These are phyloP conservation scores for Atrina japonica DNA, from an alignment of 2,888 invertebrate species.

Conservation along the genomic window DNA sequence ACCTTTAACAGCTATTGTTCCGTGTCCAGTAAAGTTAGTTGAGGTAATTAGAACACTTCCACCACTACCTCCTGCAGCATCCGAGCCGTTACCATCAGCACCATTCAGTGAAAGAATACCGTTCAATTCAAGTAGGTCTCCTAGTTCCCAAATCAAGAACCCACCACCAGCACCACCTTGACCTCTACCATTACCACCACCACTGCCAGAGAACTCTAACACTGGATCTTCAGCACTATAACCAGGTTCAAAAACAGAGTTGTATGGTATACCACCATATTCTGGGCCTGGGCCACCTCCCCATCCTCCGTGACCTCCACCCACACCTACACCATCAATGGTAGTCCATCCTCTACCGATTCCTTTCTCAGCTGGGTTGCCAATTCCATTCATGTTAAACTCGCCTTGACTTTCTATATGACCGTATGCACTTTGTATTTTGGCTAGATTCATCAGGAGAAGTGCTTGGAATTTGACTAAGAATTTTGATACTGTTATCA, in stretches of 20 bases:
- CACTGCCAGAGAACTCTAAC: slow-evolving; percentile 57
- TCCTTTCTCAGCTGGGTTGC: slow-evolving; percentile 55
- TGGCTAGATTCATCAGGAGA: slow-evolving; percentile 62
- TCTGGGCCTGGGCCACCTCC: slow-evolving; percentile 59
- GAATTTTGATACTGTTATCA: slow-evolving; percentile 55
- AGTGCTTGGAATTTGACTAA: slow-evolving; percentile 66
- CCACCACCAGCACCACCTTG: slow-evolving; percentile 70
- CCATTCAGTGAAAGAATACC: slow-evolving; percentile 64
- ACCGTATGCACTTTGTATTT: slow-evolving; percentile 57
- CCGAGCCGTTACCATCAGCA: slow-evolving; percentile 47
- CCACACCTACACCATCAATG: slow-evolving; percentile 49
- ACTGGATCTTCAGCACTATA: slow-evolving; percentile 55
- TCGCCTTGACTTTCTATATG: slow-evolving; percentile 66
- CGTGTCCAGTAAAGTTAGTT: slow-evolving; percentile 70
- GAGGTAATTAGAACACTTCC: slow-evolving; percentile 63
- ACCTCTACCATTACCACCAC: slow-evolving; percentile 64
- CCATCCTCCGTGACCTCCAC: slow-evolving; percentile 67
- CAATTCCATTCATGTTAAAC: slow-evolving; percentile 65
- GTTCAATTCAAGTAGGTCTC: slow-evolving; percentile 64
- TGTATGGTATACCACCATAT: slow-evolving; percentile 63
- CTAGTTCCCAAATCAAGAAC: slow-evolving; percentile 61
- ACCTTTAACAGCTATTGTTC: slow-evolving; percentile 64
- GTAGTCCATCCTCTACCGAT: slow-evolving; percentile 58
- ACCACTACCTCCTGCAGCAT: slow-evolving; percentile 70
- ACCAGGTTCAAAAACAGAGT: slow-evolving; percentile 62